These are phyloP conservation scores for Harpagus bidentatus DNA, from an alignment of 2,113 vertebrate genomes.

Conservation along the genomic window DNA sequence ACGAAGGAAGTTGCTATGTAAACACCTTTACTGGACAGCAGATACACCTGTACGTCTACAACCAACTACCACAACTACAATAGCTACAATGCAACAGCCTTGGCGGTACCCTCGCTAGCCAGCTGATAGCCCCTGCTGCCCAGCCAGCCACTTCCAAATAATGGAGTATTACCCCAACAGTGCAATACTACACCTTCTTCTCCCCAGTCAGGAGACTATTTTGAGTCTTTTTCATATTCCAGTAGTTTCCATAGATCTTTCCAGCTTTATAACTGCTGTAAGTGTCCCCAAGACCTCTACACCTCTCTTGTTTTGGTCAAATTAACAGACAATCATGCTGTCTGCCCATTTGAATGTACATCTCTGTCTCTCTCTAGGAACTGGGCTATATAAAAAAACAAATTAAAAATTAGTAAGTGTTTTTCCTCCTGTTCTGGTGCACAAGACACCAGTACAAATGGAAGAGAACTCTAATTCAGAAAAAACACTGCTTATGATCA, in stretches of 20 bases:
- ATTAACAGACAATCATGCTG: background rate
- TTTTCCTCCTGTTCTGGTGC: background rate
- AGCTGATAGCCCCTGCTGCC: background rate
- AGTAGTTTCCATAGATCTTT: background rate
- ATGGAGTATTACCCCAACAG: background rate
- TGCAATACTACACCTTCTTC: background rate
- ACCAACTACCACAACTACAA: too few relatives aligned
- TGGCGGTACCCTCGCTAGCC: background rate
- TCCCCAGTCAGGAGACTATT: background rate
- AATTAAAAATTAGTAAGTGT: background rate
- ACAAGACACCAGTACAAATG: background rate
- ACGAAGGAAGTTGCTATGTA: background rate
- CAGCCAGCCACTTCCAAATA: background rate
- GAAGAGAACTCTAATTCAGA: background rate
- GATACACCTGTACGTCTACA: background rate
- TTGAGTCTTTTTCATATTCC: background rate
- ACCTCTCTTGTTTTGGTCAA: background rate
- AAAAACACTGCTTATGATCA: background rate
- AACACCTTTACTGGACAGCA: background rate
- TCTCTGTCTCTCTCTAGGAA: background rate
- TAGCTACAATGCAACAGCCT: accelerated
- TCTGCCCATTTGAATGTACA: accelerated
- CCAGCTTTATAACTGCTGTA: background rate
- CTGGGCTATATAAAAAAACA: background rate
- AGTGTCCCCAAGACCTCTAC: background rate